Evolutionary conservation across 2,113 vertebrate species (phyloP), one percentile per base, ranked within the genome.

Genomic region (Colistium nudipinnis): DNA sequence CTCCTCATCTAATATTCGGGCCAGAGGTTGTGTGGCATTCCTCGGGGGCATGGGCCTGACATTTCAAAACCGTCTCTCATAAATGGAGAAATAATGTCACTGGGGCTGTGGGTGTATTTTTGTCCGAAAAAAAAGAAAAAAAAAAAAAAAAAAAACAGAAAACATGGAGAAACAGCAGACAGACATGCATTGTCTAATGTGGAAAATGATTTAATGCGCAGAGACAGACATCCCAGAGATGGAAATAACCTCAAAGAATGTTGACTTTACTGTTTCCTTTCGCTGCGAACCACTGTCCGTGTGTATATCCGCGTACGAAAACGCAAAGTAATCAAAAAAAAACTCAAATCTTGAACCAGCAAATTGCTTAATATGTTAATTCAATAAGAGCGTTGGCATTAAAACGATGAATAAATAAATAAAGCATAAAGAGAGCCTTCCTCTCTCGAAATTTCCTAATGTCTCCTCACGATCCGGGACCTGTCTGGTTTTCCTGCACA

Each of bases 61-160:
- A 91, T 91, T 91, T 90, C 74, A 77, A 91, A 72, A 83, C 67
- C 82, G 74, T 84, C 68, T 81, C 82, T 78, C 82, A 82, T 81
- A 89, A 83, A 83, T 71, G 76, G 75, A 85, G 87, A 82, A 86
- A 85, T 88, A 87, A 87, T 90, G 88, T 86, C 85, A 88, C 78
- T 20, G 45, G 59, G 81, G 44, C 68, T 63, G 45, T 62, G 65
- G 67, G 56, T 83, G 78, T 87, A 74, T 87, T 84, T 86, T 76
- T 63, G 75, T 70, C 70, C 55, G 61, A 86, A 67, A 80, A 33
- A 56, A 14, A 13, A 27, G 60, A 85, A 65, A 78, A 28, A 86
- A 67, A 80, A 33, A 56, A 14, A 13, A 27, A 62, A 85, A 65
- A 78, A 28, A 61, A 12, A 47, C 68, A n/a, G n/a, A n/a, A n/a